Evolutionary conservation across 2,113 vertebrate species (phyloP).

Genomic region (Steatornis caripensis): DNA sequence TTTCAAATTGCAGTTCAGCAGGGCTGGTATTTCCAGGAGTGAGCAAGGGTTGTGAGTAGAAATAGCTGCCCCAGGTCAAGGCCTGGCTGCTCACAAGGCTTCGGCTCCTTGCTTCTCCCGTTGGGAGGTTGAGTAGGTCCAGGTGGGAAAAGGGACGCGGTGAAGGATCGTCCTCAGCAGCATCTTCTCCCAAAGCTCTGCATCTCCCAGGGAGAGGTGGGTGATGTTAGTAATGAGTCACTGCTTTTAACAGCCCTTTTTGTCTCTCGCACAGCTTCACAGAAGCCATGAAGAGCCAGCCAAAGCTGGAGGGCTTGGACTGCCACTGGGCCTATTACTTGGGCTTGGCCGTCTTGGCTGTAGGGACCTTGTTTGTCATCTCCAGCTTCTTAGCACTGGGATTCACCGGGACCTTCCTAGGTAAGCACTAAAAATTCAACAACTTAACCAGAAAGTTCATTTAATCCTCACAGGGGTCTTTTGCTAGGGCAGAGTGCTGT

Average conservation of each 20-base stretch:
- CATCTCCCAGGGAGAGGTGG: neutral
- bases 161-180: neutral
- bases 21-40: neutral
- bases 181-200: neutral
- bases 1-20: neutral
- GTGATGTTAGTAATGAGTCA: neutral
- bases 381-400: conserved; percentile 92
- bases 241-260: neutral
- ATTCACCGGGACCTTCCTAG: conserved; percentile 91
- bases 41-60: neutral
- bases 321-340: conserved; percentile 58
- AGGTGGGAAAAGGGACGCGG: neutral
- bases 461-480: neutral
- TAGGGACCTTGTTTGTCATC: conserved; percentile 83
- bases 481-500: neutral
- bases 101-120: neutral
- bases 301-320: conserved; percentile 79
- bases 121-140: neutral
- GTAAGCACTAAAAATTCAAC: conserved; percentile 72
- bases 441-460: neutral
- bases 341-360: conserved; percentile 70
- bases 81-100: neutral
- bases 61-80: neutral
- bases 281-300: conserved; percentile 84
- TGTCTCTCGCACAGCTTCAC: conserved; percentile 77